Evolutionary conservation across 2,888 invertebrate genomes (phyloP), one percentile per base, ranked within the genome.

Genomic region (Leptinotarsa peninsularis): DNA sequence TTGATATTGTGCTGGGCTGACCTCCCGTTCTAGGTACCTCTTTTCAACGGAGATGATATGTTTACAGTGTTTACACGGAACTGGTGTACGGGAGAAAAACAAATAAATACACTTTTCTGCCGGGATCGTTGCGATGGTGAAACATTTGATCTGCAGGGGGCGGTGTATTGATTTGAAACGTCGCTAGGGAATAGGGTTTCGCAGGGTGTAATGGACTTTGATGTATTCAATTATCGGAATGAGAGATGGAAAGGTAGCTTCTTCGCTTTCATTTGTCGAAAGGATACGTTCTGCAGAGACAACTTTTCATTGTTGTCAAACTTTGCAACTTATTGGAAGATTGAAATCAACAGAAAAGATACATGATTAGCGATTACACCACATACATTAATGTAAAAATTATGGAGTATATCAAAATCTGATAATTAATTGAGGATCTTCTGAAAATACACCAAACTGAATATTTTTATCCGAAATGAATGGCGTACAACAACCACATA

Each of bases 1-100:
- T 56, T 56, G 69, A 69, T 69, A 69, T 69, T 69, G 33, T 52
- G 43, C 50, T 43, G 52, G 18, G 69, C 56, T 69, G 69, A 56
- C 69, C 69, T 56, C 69, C n/a, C 56, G 43, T 56, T 56, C 18
- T 43, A 56, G 56, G 52, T 68, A 68, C 52, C 69, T 56, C 49
- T 18, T 56, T 69, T 43, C 56, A 23, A 13, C 17, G 13, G 54
- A n/a, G 68, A 54, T n/a, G 63, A 68, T 68, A 68, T 68, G 54
- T 68, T 52, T 68, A 68, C 68, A 33, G 27, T 68, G 52, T 68
- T 52, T 68, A 68, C 68, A 43, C 63, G 10, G 2, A 27, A 33
- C 43, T 63, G n/a, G 10, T 63, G 63, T 5, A 43, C 17, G n/a
- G 43, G 33, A 63, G n/a, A 13, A 63, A 43, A 63, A 63, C 63